Percentiles rank a stretch among this genome's conserved stretches.
Evolutionary conservation across 2,113 vertebrate species (phyloP).

Genomic region (Periophthalmodon schlosseri): DNA sequence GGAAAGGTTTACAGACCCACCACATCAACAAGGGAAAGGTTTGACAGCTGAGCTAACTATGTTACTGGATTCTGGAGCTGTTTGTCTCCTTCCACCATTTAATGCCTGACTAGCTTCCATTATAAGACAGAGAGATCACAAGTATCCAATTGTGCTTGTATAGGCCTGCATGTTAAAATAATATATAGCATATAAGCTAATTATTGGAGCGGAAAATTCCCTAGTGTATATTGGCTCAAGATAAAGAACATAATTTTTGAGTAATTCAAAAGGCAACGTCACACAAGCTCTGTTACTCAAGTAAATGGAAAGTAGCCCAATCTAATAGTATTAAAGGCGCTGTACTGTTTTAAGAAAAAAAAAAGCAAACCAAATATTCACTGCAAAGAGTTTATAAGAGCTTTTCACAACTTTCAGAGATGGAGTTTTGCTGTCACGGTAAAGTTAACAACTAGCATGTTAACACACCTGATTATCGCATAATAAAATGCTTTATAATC

Average conservation of each 20-base stretch:
- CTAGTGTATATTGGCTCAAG: not conserved
- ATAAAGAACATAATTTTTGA: not conserved
- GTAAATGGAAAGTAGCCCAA: not conserved
- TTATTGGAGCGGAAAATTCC: not conserved
- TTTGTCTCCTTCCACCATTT: not conserved
- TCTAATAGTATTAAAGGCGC: not conserved
- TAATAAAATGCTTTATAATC: too few species aligned
- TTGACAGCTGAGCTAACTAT: not conserved
- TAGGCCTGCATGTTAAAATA: not conserved
- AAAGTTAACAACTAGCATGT: too few species aligned
- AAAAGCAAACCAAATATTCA: too few species aligned
- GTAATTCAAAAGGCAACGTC: not conserved
- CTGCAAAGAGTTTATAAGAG: too few species aligned
- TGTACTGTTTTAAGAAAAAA: too few species aligned
- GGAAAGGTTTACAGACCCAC: not conserved
- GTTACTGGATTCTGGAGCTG: not conserved
- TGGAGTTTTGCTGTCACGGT: too few species aligned
- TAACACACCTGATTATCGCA: too few species aligned
- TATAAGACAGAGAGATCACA: not conserved
- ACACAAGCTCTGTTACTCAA: not conserved
- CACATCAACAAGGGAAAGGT: not conserved
- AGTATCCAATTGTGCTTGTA: not conserved
- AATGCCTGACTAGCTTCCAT: conserved; percentile 6
- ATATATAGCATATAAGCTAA: not conserved
- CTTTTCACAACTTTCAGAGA: too few species aligned